Evolutionary conservation across 2,797 vertebrate genomes (phyloP).

Genomic region (Manis crassicaudata): DNA sequence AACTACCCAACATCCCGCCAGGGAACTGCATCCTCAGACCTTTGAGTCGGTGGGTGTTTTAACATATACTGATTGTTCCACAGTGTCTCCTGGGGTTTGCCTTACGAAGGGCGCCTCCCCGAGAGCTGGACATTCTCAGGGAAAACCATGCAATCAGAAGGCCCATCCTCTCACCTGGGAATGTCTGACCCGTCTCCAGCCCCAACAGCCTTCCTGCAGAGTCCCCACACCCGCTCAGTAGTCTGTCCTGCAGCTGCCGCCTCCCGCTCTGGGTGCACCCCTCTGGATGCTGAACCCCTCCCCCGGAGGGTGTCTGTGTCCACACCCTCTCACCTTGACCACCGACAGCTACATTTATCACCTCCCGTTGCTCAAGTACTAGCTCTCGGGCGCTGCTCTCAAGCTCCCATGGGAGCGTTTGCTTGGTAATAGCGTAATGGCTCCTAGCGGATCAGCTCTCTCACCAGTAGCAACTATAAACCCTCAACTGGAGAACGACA

Average conservation of each 20-base stretch:
- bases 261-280: not conserved
- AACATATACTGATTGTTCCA: rapidly evolving
- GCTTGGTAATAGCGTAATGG: not conserved
- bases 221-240: not conserved
- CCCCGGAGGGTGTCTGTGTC: not conserved
- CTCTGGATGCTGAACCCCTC: not conserved
- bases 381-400: too few species aligned
- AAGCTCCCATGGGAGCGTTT: not conserved
- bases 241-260: not conserved
- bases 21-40: too few species aligned
- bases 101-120: not conserved
- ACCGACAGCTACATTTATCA: not conserved
- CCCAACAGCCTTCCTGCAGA: not conserved
- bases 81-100: not conserved
- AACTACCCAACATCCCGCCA: rapidly evolving
- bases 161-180: not conserved
- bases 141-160: not conserved
- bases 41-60: too few species aligned
- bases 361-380: not conserved
- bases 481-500: not conserved
- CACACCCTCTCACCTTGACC: not conserved
- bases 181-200: not conserved
- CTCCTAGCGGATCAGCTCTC: not conserved
- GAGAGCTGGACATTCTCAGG: not conserved
- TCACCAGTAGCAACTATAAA: not conserved